Evolutionary conservation across 2,113 vertebrate genomes (phyloP), one percentile per base, ranked within the genome.

Genomic region (Thymallus thymallus): DNA sequence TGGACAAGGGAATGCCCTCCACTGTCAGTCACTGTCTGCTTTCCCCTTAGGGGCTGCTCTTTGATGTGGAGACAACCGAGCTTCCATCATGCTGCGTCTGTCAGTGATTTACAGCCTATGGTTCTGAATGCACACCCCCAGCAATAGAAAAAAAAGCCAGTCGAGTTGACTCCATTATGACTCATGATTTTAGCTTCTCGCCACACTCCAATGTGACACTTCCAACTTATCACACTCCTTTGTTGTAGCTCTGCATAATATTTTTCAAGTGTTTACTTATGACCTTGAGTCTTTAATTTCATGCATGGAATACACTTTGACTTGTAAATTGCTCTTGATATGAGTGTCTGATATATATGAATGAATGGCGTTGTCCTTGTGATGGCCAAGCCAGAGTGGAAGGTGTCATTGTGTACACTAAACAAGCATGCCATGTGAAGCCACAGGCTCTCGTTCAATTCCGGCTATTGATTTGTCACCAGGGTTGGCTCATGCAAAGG

Each of bases 281-380:
- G 45, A 78, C 71, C 74, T 81, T 79, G 73, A 70, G 60, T 80
- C 56, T 1, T 0, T n/a, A n/a, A 61, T 35, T 75, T 51, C 68
- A 56, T 71, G 67, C 73, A 41, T 41, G 35, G 35, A 41, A 41
- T 41, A 41, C 35, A 71, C 71, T 85, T 78, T 74, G 60, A 73
- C 74, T 72, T 46, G 64, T 73, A 70, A 78, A 76, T 69, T 51
- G 45, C 35, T 65, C 13, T 9, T 35, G 46, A 24, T 62, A 32
- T 18, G n/a, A n/a, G 20, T 5, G 62, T 4, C 46, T 68, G 7
- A 9, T 20, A 70, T 58, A 16, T 20, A 22, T 23, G 18, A 55
- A 14, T 23, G 20, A 22, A 60, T 22, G n/a, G 3, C 22, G 23
- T 60, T 22, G n/a, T 55, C 51, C 13, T 20, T 7, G 5, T 55